These are phyloP conservation scores for Microctonus brassicae DNA, from an alignment of 2,888 invertebrate species.

Conservation along the genomic window DNA sequence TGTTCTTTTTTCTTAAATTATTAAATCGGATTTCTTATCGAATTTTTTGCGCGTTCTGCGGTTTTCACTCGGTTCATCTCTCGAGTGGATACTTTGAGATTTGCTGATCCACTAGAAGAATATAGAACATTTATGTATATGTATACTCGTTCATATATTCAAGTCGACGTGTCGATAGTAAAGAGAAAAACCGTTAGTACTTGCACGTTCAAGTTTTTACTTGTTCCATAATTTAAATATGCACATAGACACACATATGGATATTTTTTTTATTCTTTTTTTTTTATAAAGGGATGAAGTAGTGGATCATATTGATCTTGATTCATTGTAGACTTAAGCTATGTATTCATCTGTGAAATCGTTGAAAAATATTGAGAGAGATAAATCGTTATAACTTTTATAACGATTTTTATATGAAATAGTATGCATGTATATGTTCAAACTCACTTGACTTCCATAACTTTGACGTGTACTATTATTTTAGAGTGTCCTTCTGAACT, in stretches of 20 bases:
- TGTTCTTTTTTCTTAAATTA: background rate
- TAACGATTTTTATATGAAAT: background rate
- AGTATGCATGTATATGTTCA: background rate
- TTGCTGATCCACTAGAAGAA: background rate
- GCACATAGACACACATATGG: background rate
- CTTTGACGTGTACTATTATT: background rate
- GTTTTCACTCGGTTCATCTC: conserved; percentile 1
- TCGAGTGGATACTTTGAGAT: background rate
- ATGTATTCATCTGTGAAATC: background rate
- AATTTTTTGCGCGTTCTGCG: conserved; percentile 15
- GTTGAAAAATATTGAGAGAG: conserved; percentile 2
- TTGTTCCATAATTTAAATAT: background rate
- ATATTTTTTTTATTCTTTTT: background rate
- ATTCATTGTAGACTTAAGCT: background rate
- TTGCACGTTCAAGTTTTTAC: background rate
- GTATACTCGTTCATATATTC: no score
- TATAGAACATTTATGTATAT: background rate
- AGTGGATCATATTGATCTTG: background rate
- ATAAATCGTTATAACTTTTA: conserved; percentile 15
- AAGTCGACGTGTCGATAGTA: no score
- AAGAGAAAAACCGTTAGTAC: background rate
- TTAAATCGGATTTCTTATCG: conserved; percentile 21
- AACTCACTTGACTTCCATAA: conserved; percentile 5
- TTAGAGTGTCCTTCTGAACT: background rate
- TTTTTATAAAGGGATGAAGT: background rate